Conservation (phyloP, 2,113 vertebrate genomes). For the Upupa epops region DNA sequence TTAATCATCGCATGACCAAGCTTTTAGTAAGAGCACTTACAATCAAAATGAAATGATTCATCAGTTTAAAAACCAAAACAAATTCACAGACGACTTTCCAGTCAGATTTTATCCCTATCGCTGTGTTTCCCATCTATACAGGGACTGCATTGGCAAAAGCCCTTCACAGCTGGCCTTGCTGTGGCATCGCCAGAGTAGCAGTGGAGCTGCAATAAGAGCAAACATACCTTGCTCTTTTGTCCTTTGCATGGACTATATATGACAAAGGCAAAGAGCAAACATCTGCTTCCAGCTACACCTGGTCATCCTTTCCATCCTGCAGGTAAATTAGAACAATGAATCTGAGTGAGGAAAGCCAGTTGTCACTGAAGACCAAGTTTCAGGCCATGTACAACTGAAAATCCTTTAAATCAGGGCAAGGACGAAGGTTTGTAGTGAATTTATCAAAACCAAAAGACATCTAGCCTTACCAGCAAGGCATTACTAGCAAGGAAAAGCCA, state of each 20-base stretch:
- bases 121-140: background rate
- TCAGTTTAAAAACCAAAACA: rapidly evolving
- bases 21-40: background rate
- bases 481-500: background rate
- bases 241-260: background rate
- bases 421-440: background rate
- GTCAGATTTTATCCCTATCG: background rate
- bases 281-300: background rate
- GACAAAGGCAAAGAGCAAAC: background rate
- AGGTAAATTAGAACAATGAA: background rate
- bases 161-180: background rate
- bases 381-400: background rate
- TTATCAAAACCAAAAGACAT: background rate
- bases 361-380: background rate
- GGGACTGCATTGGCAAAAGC: background rate
- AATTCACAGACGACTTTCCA: background rate
- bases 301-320: background rate
- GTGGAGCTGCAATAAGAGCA: background rate
- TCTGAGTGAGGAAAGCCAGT: background rate
- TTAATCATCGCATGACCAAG: background rate
- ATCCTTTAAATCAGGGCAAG: background rate
- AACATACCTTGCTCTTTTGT: background rate
- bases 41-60: background rate
- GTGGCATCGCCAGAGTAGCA: background rate
- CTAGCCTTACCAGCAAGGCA: no score